Evolutionary conservation across 1,140 invertebrate genomes (phyloP).

Genomic region (Chironomus tepperi): DNA sequence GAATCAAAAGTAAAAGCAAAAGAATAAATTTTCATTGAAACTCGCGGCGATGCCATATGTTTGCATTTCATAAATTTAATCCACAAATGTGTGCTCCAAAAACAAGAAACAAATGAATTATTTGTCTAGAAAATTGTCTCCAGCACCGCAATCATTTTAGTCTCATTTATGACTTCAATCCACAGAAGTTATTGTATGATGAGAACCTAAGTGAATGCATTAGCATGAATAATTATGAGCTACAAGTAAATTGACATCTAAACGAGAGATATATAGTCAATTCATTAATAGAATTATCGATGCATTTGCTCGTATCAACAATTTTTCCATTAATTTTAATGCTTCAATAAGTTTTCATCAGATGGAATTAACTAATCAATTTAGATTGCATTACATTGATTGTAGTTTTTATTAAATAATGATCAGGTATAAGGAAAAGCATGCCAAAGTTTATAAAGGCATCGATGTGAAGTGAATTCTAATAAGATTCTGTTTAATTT

Average conservation of each 20-base stretch:
- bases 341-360: no score
- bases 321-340: no score
- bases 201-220: no score
- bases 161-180: neutral
- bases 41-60: neutral
- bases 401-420: neutral
- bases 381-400: no score
- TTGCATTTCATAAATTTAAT: neutral
- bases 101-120: neutral
- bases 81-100: no score
- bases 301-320: no score
- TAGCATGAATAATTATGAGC: neutral
- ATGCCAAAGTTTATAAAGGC: neutral
- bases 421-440: no score
- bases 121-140: neutral
- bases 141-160: neutral
- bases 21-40: neutral
- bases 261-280: no score
- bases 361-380: no score
- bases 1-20: no score
- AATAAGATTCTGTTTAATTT: neutral
- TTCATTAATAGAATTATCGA: no score
- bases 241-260: no score
- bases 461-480: slow-evolving; percentile 7
- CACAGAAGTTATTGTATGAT: neutral